Percentiles rank a stretch among this genome's conserved stretches.
Evolutionary conservation across 2,113 vertebrate species (phyloP).

Genomic region (Cebidichthys violaceus): DNA sequence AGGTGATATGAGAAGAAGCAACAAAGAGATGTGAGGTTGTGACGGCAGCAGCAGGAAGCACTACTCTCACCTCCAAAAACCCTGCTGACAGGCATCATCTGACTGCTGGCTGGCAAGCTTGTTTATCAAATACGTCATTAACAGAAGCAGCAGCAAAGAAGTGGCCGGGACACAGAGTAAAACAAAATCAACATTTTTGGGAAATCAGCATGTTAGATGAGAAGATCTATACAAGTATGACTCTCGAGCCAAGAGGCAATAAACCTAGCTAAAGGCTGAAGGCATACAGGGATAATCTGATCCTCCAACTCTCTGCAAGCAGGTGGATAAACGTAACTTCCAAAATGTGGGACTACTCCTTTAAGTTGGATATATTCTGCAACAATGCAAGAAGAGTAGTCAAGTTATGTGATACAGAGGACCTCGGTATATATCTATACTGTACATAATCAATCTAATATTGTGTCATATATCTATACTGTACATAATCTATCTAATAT

Average conservation of each 20-base stretch:
- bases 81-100: neutral
- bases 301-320: neutral
- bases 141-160: neutral
- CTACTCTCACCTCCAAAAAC: neutral
- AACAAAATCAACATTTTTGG: neutral
- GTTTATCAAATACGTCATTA: neutral
- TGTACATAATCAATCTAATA: too few relatives aligned
- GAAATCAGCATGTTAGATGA: neutral
- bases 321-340: neutral
- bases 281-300: neutral
- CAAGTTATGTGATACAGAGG: neutral
- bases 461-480: neutral
- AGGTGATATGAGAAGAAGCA: neutral
- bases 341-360: neutral
- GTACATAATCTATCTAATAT: too few relatives aligned
- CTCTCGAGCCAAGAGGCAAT: neutral
- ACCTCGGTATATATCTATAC: neutral
- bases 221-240: neutral
- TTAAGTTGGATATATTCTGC: neutral
- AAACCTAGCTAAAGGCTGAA: neutral
- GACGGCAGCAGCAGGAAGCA: neutral
- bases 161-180: neutral
- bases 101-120: neutral
- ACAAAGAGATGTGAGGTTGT: neutral
- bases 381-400: neutral